A percentile compares a stretch with the other conserved stretches of the same genome.
phyloP scores from a whole-genome alignment of 2,888 invertebrate species.

The Vandiemenella viatica region DNA sequence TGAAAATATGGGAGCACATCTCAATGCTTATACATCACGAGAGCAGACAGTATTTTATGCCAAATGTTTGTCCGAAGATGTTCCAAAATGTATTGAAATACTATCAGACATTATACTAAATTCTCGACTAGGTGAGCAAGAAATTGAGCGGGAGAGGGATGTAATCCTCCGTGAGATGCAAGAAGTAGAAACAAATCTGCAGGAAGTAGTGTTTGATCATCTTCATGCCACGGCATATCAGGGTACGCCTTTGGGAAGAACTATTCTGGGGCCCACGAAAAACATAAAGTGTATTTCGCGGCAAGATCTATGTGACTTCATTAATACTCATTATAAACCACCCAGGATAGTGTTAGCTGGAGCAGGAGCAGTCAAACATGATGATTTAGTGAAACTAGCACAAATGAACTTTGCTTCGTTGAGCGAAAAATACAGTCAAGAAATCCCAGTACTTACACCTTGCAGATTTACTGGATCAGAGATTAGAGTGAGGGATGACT shows the following conservation, averaged over 20 bases:
- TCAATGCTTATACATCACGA: slow-evolving; percentile 97
- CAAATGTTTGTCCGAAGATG: slow-evolving; percentile 87
- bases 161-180: slow-evolving; percentile 99
- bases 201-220: slow-evolving; percentile 98
- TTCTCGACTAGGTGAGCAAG: slow-evolving; percentile 77
- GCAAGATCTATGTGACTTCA: slow-evolving; percentile 70
- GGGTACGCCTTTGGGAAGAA: slow-evolving; percentile 92
- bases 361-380: slow-evolving; percentile 88
- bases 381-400: slow-evolving; percentile 68
- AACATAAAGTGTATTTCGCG: slow-evolving; percentile 68
- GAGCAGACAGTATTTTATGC: slow-evolving; percentile 99
- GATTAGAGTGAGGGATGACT: slow-evolving; percentile 81
- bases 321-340: slow-evolving; percentile 84
- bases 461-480: slow-evolving; percentile 84
- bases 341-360: slow-evolving; percentile 88
- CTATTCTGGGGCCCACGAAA: slow-evolving; percentile 89
- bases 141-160: slow-evolving; percentile 93
- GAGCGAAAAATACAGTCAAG: slow-evolving; percentile 41
- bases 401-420: slow-evolving; percentile 59
- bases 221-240: slow-evolving; percentile 91
- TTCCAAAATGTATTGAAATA: slow-evolving; percentile 87
- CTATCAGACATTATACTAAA: slow-evolving; percentile 94
- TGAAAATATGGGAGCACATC: slow-evolving; percentile 96
- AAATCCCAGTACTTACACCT: slow-evolving; percentile 48
- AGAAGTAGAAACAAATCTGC: slow-evolving; percentile 93